Evolutionary conservation across 2,113 vertebrate species (phyloP).

Genomic region (Shinisaurus crocodilurus): DNA sequence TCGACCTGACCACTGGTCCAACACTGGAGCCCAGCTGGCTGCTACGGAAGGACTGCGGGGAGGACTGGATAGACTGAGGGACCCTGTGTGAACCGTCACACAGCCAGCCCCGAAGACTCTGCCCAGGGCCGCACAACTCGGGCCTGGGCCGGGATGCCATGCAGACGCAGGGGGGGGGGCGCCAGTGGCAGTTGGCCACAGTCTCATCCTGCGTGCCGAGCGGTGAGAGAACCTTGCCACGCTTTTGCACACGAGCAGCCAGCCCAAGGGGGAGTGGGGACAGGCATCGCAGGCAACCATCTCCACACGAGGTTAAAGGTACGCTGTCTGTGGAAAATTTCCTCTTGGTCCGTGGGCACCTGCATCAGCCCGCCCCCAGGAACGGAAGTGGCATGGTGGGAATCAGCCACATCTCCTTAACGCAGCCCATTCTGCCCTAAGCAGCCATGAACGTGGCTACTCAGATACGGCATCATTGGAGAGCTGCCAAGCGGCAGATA

Average conservation of each 20-base stretch:
- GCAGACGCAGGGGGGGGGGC: too few species aligned
- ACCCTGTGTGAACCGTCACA: neutral
- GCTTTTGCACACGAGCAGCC: neutral
- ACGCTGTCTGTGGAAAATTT: neutral
- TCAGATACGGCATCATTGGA: too few species aligned
- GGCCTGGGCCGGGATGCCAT: too few species aligned
- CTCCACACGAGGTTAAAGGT: too few species aligned
- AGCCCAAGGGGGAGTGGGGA: rapidly evolving
- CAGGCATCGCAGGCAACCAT: neutral
- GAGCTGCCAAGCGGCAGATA: too few species aligned
- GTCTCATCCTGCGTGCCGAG: too few species aligned
- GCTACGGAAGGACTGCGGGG: neutral
- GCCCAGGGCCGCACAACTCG: too few species aligned
- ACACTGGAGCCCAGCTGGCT: too few species aligned
- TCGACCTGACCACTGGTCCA: too few species aligned
- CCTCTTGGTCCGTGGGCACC: neutral
- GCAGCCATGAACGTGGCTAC: neutral
- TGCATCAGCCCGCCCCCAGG: neutral
- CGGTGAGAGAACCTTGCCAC: neutral
- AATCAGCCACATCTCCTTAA: neutral
- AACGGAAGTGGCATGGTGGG: neutral
- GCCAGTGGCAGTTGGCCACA: too few species aligned
- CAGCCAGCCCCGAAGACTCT: neutral
- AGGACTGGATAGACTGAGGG: neutral
- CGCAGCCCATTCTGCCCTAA: neutral